These are phyloP conservation scores for Parasteatoda lunata DNA, from an alignment of 2,888 invertebrate genomes.

Conservation along the genomic window DNA sequence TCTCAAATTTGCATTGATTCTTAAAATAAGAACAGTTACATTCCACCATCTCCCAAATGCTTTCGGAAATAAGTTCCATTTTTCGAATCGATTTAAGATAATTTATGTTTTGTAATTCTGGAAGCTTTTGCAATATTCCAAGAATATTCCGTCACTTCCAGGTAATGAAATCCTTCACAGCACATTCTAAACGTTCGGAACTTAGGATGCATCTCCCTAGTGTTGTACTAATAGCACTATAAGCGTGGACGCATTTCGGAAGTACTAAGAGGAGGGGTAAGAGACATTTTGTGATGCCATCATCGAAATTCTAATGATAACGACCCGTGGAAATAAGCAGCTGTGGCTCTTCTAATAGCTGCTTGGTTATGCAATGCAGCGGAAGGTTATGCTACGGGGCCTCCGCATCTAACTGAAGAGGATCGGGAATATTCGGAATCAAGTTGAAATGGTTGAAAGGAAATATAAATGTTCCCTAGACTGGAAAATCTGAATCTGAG, in stretches of 20 bases:
- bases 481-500: neutral
- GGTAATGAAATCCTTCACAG: neutral
- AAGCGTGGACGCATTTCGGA: slow-evolving; percentile 47
- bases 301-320: slow-evolving; percentile 52
- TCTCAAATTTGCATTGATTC: no score
- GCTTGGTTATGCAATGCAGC: slow-evolving; percentile 55
- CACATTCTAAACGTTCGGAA: neutral
- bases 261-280: slow-evolving; percentile 1
- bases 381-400: slow-evolving; percentile 7
- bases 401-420: neutral
- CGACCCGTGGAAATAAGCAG: slow-evolving; percentile 58
- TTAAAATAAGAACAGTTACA: no score
- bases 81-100: no score
- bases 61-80: no score
- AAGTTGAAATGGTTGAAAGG: slow-evolving; percentile 33
- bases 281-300: slow-evolving; percentile 19
- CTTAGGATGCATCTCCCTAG: neutral
- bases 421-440: slow-evolving; percentile 4
- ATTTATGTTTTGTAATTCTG: no score
- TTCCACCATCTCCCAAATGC: no score
- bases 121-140: no score
- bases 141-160: neutral
- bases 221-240: slow-evolving; percentile 23
- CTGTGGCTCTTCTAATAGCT: slow-evolving; percentile 56
- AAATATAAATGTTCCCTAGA: slow-evolving; percentile 29